phyloP scores from a whole-genome alignment of 2,113 vertebrate genomes.

The Patagioenas fasciata region DNA sequence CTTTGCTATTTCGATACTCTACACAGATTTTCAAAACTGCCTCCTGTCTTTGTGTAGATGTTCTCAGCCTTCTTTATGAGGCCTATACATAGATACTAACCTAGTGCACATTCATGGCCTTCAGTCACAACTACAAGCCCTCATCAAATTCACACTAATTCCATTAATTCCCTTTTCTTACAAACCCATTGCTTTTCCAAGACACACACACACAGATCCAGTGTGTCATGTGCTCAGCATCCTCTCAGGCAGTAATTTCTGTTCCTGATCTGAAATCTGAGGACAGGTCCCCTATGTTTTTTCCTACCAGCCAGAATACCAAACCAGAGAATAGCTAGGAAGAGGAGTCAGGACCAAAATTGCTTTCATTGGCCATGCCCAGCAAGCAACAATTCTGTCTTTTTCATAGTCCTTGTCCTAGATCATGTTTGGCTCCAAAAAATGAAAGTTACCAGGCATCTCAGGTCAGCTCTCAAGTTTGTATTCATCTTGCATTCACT shows the following conservation, averaged over 20 bases:
- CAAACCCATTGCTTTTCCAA: background rate
- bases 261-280: background rate
- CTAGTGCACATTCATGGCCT: background rate
- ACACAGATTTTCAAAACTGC: background rate
- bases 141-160: background rate
- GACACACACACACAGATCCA: background rate
- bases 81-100: background rate
- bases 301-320: background rate
- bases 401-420: background rate
- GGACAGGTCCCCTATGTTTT: background rate
- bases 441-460: background rate
- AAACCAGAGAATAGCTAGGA: background rate
- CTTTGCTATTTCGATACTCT: background rate
- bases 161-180: background rate
- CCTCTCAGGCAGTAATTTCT: background rate
- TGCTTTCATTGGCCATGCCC: background rate
- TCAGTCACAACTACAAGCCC: background rate
- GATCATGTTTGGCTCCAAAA: background rate
- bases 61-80: background rate
- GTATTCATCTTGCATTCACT: background rate
- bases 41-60: background rate
- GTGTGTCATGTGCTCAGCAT: background rate
- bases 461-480: rapidly evolving
- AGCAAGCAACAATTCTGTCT: background rate
- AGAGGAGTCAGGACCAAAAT: background rate